Evolutionary conservation across 2,797 vertebrate genomes (phyloP).

Genomic region (Periophthalmus magnuspinnatus): DNA sequence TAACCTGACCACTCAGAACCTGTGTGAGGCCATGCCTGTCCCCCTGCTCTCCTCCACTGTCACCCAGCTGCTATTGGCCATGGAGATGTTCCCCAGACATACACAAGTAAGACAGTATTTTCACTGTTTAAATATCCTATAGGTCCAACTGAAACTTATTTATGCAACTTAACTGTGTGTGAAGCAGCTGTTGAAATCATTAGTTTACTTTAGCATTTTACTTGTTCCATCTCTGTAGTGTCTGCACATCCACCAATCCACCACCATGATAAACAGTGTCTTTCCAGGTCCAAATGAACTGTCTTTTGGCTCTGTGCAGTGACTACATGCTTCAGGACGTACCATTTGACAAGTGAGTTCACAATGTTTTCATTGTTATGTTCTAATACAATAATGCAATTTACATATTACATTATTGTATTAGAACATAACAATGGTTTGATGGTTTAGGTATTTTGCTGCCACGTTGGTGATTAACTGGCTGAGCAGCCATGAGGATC

Average conservation of each 20-base stretch:
- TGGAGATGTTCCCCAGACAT: slow-evolving; percentile 90
- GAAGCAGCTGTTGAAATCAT: slow-evolving; percentile 9
- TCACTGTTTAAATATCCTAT: not conserved
- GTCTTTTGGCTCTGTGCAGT: slow-evolving; percentile 90
- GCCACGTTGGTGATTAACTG: slow-evolving; percentile 92
- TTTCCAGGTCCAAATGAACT: slow-evolving; percentile 90
- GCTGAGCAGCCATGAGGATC: slow-evolving; percentile 89
- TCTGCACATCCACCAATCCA: not conserved
- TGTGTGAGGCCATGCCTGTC: slow-evolving; percentile 84
- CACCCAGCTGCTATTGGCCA: slow-evolving; percentile 83
- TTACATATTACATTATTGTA: too few relatives aligned
- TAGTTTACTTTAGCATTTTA: slow-evolving; percentile 1
- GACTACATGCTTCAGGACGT: slow-evolving; percentile 92
- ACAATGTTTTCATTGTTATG: slow-evolving; percentile 11
- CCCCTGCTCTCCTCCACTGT: slow-evolving; percentile 85
- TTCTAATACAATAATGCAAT: not conserved
- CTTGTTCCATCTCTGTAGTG: not conserved
- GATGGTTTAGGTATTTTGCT: slow-evolving; percentile 84
- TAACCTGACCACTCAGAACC: slow-evolving; percentile 87
- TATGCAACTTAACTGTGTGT: not conserved
- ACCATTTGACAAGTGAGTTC: slow-evolving; percentile 90
- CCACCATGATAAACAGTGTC: slow-evolving; percentile 20
- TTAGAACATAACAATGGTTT: too few relatives aligned
- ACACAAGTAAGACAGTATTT: slow-evolving; percentile 78
- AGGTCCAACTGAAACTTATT: not conserved